Percentiles rank a stretch among this genome's conserved stretches.
Conservation (phyloP, 2,797 vertebrate genomes). For the Artibeus lituratus region DNA sequence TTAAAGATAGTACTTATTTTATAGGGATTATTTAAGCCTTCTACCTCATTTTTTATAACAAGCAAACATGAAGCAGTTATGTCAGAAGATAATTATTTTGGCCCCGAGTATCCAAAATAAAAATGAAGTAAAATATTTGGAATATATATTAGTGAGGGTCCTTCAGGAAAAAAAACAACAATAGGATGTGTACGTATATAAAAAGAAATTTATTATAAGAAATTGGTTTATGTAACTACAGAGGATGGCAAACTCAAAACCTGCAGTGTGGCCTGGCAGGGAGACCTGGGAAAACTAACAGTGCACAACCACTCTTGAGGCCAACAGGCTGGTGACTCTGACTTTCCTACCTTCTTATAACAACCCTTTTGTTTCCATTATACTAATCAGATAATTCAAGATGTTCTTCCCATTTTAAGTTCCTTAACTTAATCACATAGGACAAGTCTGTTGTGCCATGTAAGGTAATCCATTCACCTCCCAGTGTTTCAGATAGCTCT, state of each 20-base stretch:
- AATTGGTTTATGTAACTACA: not conserved
- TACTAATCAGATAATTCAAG: not conserved
- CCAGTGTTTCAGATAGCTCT: not conserved
- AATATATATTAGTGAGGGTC: not conserved
- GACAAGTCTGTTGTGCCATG: not conserved
- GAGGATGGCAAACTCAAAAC: not conserved
- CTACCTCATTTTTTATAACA: not conserved
- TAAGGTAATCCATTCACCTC: not conserved
- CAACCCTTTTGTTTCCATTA: not conserved
- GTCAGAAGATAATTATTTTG: not conserved
- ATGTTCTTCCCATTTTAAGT: not conserved
- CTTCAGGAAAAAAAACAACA: not conserved
- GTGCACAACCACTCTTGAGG: not conserved
- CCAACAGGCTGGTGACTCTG: not conserved
- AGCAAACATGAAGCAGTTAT: not conserved
- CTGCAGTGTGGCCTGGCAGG: not conserved
- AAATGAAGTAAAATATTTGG: constrained; percentile 33
- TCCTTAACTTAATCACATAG: not conserved
- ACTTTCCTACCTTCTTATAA: not conserved
- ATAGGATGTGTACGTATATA: not conserved
- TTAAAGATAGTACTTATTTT: not conserved
- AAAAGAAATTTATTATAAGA: not conserved
- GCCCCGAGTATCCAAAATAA: not conserved
- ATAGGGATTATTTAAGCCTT: not conserved
- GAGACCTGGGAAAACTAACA: not conserved